phyloP scores from a whole-genome alignment of 2,113 vertebrate genomes.

The Hippocampus zosterae region DNA sequence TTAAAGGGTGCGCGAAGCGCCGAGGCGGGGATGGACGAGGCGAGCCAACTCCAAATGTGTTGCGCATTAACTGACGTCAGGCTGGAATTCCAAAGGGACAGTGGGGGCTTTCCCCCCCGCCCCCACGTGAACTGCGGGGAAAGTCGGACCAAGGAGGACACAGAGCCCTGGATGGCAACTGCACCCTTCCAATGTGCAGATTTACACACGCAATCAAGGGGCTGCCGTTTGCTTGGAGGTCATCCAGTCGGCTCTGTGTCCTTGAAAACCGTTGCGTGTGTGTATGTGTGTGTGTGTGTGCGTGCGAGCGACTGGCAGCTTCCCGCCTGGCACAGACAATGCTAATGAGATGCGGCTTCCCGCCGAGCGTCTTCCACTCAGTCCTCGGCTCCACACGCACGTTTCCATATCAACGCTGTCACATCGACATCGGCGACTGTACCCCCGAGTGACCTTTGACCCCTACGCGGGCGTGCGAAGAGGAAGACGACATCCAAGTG shows the following conservation, averaged over 20 bases:
- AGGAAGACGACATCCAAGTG: not conserved
- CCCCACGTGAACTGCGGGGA: too few species aligned
- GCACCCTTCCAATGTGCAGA: too few species aligned
- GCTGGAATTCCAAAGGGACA: too few species aligned
- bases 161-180: not conserved
- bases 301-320: not conserved
- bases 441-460: not conserved
- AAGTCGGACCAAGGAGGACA: too few species aligned
- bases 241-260: not conserved
- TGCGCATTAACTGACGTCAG: too few species aligned
- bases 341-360: not conserved
- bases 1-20: not conserved
- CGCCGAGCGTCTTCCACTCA: not conserved
- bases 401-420: not conserved
- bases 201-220: not conserved
- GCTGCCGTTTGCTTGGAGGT: not conserved
- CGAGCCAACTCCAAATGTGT: too few species aligned
- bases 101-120: too few species aligned
- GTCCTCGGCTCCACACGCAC: too few species aligned
- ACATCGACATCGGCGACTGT: not conserved
- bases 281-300: not conserved
- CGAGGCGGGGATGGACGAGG: too few species aligned
- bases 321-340: not conserved
- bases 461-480: not conserved
- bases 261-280: not conserved